Evolutionary conservation across 2,888 invertebrate genomes (phyloP).

Genomic region (Aphidoletes aphidimyza): DNA sequence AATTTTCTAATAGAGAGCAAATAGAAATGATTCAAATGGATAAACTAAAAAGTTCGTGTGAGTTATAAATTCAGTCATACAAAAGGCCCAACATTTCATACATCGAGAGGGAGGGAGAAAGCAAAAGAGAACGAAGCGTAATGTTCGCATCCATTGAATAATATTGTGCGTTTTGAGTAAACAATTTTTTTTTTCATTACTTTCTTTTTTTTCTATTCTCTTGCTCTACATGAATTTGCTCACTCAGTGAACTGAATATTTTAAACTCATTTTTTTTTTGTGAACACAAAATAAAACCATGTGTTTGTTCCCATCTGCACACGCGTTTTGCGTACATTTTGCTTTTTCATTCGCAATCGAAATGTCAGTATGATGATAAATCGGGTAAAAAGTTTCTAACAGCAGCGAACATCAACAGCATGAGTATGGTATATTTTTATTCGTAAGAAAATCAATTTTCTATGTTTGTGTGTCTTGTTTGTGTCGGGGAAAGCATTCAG

Average conservation of each 20-base stretch:
- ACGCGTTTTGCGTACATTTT: not conserved
- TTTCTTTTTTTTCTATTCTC: not conserved
- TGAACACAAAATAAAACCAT: conserved; percentile 9
- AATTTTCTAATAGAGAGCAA: conserved; percentile 26
- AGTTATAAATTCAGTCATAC: conserved; percentile 26
- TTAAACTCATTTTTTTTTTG: conserved; percentile 1
- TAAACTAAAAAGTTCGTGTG: not conserved
- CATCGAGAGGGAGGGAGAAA: not conserved
- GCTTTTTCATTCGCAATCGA: not conserved
- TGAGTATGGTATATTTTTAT: too few species aligned
- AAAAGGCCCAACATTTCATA: conserved; percentile 23
- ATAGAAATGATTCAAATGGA: conserved; percentile 15
- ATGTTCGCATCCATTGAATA: not conserved
- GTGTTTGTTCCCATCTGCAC: conserved; percentile 22
- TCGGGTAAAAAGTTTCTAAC: not conserved
- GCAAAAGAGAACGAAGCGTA: not conserved
- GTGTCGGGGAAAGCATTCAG: conserved; percentile 6
- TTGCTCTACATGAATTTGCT: not conserved
- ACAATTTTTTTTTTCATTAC: not conserved
- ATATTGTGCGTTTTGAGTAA: conserved; percentile 31
- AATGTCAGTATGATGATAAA: conserved; percentile 39
- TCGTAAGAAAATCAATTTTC: conserved; percentile 29
- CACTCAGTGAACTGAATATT: conserved; percentile 32
- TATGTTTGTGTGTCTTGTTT: not conserved
- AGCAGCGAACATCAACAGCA: not conserved